phyloP scores from a whole-genome alignment of 2,113 vertebrate species.

The Melanocharis versteri region DNA sequence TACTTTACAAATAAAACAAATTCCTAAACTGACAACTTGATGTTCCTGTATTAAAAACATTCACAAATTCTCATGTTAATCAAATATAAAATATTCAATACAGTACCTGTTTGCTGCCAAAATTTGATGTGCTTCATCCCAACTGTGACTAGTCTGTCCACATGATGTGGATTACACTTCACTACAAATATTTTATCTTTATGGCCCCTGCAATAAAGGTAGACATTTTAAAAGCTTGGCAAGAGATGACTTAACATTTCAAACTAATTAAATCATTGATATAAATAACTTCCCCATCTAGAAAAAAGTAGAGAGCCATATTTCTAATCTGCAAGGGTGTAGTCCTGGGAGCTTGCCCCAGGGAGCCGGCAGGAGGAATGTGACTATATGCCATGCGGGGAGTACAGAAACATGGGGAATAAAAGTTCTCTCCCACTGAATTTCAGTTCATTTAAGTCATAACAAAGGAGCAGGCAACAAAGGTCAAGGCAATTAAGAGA shows the following conservation, averaged over 20 bases:
- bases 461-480: neutral
- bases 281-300: neutral
- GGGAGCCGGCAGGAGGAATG: neutral
- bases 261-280: neutral
- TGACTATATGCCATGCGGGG: neutral
- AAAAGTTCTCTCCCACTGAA: neutral
- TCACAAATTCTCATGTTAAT: neutral
- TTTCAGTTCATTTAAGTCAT: neutral
- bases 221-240: neutral
- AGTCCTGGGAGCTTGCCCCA: neutral
- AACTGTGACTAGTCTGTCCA: conserved; percentile 91
- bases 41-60: neutral
- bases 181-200: conserved; percentile 97
- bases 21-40: neutral
- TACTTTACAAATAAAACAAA: neutral
- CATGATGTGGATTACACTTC: conserved; percentile 90
- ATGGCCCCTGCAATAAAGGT: conserved; percentile 82
- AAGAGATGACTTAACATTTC: neutral
- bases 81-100: neutral
- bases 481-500: conserved; percentile 7
- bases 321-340: neutral
- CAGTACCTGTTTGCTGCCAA: conserved; percentile 94
- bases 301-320: accelerated
- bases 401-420: neutral
- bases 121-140: conserved; percentile 98